These are phyloP conservation scores for Procambarus virginalis DNA, from an alignment of 1,140 invertebrate species.

Conservation along the genomic window DNA sequence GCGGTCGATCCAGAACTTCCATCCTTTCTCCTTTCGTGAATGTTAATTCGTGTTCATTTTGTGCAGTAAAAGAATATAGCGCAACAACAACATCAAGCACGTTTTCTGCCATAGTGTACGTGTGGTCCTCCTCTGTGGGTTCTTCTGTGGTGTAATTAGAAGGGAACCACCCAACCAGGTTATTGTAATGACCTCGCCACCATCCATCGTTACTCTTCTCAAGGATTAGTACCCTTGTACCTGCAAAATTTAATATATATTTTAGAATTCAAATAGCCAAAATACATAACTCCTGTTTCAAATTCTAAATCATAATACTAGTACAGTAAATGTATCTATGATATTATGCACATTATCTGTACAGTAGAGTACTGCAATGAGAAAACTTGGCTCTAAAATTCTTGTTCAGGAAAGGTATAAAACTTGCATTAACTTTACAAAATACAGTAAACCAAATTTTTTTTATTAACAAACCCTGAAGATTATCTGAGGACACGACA, in stretches of 20 bases:
- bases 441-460: too few relatives aligned
- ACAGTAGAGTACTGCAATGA: too few relatives aligned
- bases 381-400: too few relatives aligned
- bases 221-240: conserved; percentile 92
- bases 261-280: not conserved
- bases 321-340: too few relatives aligned
- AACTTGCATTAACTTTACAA: too few relatives aligned
- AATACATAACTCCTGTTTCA: too few relatives aligned
- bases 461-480: too few relatives aligned
- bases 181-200: conserved; percentile 95
- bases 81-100: conserved; percentile 95
- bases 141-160: conserved; percentile 98
- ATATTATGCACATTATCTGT: too few relatives aligned
- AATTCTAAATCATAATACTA: too few relatives aligned
- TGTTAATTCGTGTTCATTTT: conserved; percentile 96
- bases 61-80: conserved; percentile 91
- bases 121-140: conserved; percentile 78
- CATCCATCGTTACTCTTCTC: conserved; percentile 99
- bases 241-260: conserved; percentile 30
- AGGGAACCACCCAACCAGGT: conserved; percentile 93
- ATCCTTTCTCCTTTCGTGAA: conserved; percentile 97
- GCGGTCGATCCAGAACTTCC: conserved; percentile 95
- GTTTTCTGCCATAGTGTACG: conserved; percentile 93
- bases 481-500: too few relatives aligned
- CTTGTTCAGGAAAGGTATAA: too few relatives aligned